These are phyloP conservation scores for Dromaius novaehollandiae DNA, from an alignment of 2,113 vertebrate species.

Conservation along the genomic window DNA sequence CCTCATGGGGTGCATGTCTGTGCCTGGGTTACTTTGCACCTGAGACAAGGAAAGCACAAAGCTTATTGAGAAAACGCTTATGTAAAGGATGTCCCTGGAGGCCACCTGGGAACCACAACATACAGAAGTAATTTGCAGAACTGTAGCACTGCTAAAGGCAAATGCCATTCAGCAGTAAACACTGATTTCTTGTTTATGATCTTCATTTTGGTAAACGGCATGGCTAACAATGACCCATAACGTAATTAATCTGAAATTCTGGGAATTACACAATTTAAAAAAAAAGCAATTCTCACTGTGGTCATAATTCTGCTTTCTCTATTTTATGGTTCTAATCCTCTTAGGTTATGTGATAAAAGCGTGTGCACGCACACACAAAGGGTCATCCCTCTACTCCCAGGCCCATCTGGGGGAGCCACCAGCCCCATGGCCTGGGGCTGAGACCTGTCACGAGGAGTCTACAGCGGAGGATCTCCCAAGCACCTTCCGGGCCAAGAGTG, in stretches of 20 bases:
- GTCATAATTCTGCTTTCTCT: not conserved
- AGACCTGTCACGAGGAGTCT: not conserved
- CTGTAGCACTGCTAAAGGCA: not conserved
- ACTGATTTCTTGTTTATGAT: not conserved
- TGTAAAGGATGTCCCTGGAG: not conserved
- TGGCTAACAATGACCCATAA: not conserved
- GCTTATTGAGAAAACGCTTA: not conserved
- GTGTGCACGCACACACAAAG: too few species aligned
- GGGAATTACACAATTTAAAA: not conserved
- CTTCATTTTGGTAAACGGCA: not conserved
- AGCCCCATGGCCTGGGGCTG: not conserved
- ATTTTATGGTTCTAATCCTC: not conserved
- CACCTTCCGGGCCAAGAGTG: not conserved
- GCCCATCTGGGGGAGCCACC: not conserved
- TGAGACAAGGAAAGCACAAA: not conserved
- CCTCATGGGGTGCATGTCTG: accelerated
- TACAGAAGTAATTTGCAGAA: not conserved
- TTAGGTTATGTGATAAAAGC: not conserved
- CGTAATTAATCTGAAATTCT: not conserved
- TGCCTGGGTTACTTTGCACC: not conserved
- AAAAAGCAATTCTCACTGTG: not conserved
- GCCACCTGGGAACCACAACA: not conserved
- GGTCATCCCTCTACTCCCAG: not conserved
- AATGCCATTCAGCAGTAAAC: not conserved
- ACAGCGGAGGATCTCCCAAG: not conserved